Percentiles rank a stretch among this genome's conserved stretches.
phyloP scores from a whole-genome alignment of 2,888 invertebrate species.

The Nomada fabriciana region DNA sequence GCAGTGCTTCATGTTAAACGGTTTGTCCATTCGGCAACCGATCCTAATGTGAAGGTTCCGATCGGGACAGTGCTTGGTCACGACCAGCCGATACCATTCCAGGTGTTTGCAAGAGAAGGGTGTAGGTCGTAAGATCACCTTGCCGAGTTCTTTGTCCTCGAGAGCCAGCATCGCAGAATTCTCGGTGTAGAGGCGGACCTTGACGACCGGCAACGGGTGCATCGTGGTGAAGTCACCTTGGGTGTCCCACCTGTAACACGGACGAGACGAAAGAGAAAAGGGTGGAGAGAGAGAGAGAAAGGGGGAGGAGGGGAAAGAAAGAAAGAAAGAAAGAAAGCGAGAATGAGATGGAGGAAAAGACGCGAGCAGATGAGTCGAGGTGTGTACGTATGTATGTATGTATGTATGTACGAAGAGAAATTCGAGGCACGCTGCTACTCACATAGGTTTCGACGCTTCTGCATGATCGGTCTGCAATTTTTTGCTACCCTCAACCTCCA shows the following conservation, averaged over 20 bases:
- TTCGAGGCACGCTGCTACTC: conserved; percentile 81
- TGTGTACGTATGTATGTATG: no score
- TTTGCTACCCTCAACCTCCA: conserved; percentile 99
- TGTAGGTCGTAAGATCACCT: conserved; percentile 94
- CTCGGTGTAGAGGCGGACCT: conserved; percentile 98
- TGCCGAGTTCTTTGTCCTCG: conserved; percentile 99
- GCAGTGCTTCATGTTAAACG: conserved; percentile 99
- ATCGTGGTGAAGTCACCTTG: conserved; percentile 99
- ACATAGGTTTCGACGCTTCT: conserved; percentile 99
- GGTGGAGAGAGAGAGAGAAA: conserved; percentile 5
- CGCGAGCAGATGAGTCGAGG: not conserved
- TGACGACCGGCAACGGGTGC: conserved; percentile 98
- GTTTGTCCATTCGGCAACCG: conserved; percentile 99
- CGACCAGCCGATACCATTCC: conserved; percentile 99
- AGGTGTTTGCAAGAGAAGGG: conserved; percentile 96
- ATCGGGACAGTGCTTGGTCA: conserved; percentile 97
- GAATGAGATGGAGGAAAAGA: not conserved
- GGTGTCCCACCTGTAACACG: conserved; percentile 95
- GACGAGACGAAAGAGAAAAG: not conserved
- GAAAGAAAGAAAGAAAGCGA: not conserved
- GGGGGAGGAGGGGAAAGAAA: not conserved
- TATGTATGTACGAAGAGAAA: not conserved
- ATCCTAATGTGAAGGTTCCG: conserved; percentile 98
- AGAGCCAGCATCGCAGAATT: conserved; percentile 98
- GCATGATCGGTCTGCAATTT: conserved; percentile 99